Conservation (phyloP, 2,797 vertebrate genomes). For the Megalops cyprinoides region DNA sequence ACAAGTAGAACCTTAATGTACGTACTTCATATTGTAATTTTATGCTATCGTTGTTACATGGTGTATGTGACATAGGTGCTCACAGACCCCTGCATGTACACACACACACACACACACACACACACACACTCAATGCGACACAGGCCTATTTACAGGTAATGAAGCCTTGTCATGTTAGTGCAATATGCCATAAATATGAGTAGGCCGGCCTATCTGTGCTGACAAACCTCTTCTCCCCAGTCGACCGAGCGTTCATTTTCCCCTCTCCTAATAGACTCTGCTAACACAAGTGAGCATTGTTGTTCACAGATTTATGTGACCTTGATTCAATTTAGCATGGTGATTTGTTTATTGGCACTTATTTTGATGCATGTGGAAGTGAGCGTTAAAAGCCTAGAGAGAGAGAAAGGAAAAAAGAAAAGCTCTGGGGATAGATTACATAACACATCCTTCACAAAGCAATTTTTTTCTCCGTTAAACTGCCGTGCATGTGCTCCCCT, state of each 20-base stretch:
- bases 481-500: neutral
- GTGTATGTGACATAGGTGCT: neutral
- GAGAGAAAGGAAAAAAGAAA: slow-evolving; percentile 42
- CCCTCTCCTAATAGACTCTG: slow-evolving; percentile 69
- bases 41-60: too few relatives aligned
- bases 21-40: neutral
- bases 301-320: slow-evolving; percentile 77
- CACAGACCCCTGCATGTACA: neutral
- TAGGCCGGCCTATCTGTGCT: slow-evolving; percentile 61
- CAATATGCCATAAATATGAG: slow-evolving; percentile 70
- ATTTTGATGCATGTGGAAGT: slow-evolving; percentile 78
- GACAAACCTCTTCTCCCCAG: slow-evolving; percentile 64
- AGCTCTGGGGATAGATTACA: slow-evolving; percentile 68
- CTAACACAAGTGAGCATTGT: slow-evolving; percentile 74
- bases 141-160: slow-evolving; percentile 64
- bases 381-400: slow-evolving; percentile 65
- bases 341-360: slow-evolving; percentile 80
- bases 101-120: too few relatives aligned
- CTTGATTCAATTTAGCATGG: slow-evolving; percentile 75
- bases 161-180: slow-evolving; percentile 62
- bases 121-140: slow-evolving; percentile 21
- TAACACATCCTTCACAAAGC: slow-evolving; percentile 75
- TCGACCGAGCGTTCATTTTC: slow-evolving; percentile 50
- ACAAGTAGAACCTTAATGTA: neutral
- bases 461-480: slow-evolving; percentile 65